These are phyloP conservation scores for Cryptops parisi DNA, from an alignment of 2,888 invertebrate species.

Conservation along the genomic window DNA sequence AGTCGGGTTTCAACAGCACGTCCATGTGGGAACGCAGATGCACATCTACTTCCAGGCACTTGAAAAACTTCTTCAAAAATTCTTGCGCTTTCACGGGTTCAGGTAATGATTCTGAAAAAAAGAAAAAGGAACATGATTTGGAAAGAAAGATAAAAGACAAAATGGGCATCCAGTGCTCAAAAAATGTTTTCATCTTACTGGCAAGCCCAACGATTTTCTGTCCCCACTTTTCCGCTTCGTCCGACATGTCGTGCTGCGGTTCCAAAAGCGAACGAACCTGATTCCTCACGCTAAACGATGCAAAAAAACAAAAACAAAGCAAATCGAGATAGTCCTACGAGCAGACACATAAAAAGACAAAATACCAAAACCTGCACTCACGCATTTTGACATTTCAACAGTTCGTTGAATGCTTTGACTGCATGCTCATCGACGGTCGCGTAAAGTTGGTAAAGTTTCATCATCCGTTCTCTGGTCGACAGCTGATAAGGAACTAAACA, in stretches of 20 bases:
- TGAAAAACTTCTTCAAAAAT: constrained; percentile 32
- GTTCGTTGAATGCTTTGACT: constrained; percentile 78
- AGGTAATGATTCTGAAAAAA: constrained; percentile 42
- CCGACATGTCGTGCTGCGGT: constrained; percentile 42
- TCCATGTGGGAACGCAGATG: constrained; percentile 58
- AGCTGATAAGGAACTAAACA: constrained; percentile 88
- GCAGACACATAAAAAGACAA: background rate
- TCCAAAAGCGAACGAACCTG: constrained; percentile 73
- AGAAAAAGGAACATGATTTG: background rate
- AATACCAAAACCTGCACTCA: constrained; percentile 14
- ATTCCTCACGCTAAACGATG: constrained; percentile 25
- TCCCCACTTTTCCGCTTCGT: constrained; percentile 22
- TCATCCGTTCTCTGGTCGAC: constrained; percentile 76
- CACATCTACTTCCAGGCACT: constrained; percentile 39
- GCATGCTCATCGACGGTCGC: constrained; percentile 92
- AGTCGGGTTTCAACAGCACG: constrained; percentile 70
- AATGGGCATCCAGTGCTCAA: no score
- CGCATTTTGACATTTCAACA: constrained; percentile 49
- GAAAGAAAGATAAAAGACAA: background rate
- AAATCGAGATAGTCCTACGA: background rate
- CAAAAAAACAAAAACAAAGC: background rate
- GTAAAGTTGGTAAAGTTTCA: constrained; percentile 74
- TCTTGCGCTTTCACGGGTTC: constrained; percentile 77
- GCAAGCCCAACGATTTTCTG: constrained; percentile 23
- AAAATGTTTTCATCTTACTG: constrained; percentile 20